Base-by-base conservation (phyloP, 2,113 vertebrate species). In the Otocyon megalotis region DNA sequence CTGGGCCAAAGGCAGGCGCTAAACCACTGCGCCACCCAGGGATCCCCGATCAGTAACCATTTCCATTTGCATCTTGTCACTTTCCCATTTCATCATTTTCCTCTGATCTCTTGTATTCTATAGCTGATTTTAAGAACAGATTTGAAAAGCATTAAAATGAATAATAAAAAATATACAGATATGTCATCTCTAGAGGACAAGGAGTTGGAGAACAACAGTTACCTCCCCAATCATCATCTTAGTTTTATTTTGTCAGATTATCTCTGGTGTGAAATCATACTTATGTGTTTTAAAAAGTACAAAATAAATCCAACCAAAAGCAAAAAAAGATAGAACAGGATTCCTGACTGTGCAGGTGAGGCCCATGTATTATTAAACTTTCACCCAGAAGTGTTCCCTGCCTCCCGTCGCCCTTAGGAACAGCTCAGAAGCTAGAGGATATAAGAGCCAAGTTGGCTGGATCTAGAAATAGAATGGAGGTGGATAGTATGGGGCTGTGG, bases 81-180 rank as follows among this genome's bases (percentile, higher is more conserved):
- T 63, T 94, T 6, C n/a, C 86, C 35, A 76, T 72, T 48, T 58
- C 5, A n/a, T 90, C 50, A 24, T 69, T 92, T 94, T 12, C 14
- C 32, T 37, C 53, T 71, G 43, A 82, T 65, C n/a, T 72, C 6
- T 79, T 90, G 3, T 65, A 58, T 77, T 83, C 32, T 72, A 6
- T 69, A 32, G 30, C 20, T 92, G 15, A 83, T 71, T 76, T 76
- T 72, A 54, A 71, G 48, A 85, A 82, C 32, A 86, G 53, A 30
- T 26, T 81, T 77, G 20, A 92, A 89, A 85, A 65, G 4, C 20
- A 65, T 95, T 96, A 71, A 86, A 91, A 96, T 32, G 53, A 90
- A 58, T 81, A 56, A 13, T 56, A 5, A 56, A 56, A 95, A 53
- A 15, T 43, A 50, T 72, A n/a, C 1, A 48, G 28, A 76, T 35